Conservation (phyloP, 2,888 invertebrate species). For the Ashinkailepas kermadecensis region DNA sequence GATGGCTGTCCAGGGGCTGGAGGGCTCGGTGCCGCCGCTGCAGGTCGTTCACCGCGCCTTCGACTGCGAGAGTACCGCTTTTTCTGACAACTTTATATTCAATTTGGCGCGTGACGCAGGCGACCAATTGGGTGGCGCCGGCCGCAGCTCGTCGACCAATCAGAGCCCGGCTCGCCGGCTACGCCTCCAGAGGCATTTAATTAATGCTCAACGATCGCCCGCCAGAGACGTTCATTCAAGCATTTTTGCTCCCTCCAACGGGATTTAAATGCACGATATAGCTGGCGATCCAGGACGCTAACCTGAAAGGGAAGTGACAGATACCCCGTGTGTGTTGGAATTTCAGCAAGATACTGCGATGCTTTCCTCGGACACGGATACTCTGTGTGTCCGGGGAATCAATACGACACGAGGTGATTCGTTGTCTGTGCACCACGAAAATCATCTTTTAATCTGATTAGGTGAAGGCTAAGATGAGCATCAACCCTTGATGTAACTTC, state of each 20-base stretch:
- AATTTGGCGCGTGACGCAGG: not conserved
- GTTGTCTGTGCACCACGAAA: too few species aligned
- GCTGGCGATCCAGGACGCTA: not conserved
- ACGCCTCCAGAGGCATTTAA: not conserved
- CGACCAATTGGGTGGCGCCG: not conserved
- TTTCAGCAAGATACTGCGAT: too few species aligned
- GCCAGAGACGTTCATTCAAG: not conserved
- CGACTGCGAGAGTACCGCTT: not conserved
- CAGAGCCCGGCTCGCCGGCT: not conserved
- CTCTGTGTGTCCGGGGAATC: too few species aligned
- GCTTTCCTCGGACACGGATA: too few species aligned
- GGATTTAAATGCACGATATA: not conserved
- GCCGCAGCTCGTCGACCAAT: not conserved
- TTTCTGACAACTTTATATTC: not conserved
- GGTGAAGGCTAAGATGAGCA: too few species aligned
- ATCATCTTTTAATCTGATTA: too few species aligned
- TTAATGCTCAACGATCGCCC: not conserved
- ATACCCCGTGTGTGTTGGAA: too few species aligned
- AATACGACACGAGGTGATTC: too few species aligned
- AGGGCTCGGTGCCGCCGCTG: not conserved
- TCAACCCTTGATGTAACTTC: too few species aligned
- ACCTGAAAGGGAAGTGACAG: not conserved
- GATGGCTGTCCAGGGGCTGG: not conserved
- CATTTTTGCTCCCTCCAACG: not conserved
- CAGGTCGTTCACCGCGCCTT: not conserved